Evolutionary conservation across 2,113 vertebrate species (phyloP).

Genomic region (Gymnarchus niloticus): DNA sequence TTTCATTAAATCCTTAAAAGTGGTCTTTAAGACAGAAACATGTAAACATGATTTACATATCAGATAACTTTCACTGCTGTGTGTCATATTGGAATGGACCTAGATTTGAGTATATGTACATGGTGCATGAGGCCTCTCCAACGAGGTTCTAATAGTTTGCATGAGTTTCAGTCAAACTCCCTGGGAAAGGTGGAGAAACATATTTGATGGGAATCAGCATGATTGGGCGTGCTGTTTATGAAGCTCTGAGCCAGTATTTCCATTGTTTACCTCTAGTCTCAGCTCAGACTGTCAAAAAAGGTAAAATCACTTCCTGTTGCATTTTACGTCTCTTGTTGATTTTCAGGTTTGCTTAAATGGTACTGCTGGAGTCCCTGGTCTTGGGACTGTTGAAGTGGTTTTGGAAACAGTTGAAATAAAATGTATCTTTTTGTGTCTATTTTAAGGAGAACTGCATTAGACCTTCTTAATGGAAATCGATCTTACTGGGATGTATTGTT

Average conservation of each 20-base stretch:
- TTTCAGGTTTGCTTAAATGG: not conserved
- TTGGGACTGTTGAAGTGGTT: not conserved
- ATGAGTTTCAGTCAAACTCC: not conserved
- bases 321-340: not conserved
- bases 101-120: not conserved
- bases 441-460: not conserved
- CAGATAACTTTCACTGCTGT: no score
- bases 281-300: no score
- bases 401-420: not conserved
- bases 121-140: not conserved
- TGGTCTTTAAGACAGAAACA: no score
- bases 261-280: not conserved
- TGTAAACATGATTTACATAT: no score
- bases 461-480: not conserved
- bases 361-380: not conserved
- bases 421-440: not conserved
- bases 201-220: not conserved
- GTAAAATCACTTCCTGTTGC: not conserved
- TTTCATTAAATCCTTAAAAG: no score
- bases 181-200: not conserved
- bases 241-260: not conserved
- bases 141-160: not conserved
- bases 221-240: not conserved
- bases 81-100: not conserved
- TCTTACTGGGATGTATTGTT: not conserved